Conservation (phyloP, 2,797 vertebrate species). For the Onychomys torridus region DNA sequence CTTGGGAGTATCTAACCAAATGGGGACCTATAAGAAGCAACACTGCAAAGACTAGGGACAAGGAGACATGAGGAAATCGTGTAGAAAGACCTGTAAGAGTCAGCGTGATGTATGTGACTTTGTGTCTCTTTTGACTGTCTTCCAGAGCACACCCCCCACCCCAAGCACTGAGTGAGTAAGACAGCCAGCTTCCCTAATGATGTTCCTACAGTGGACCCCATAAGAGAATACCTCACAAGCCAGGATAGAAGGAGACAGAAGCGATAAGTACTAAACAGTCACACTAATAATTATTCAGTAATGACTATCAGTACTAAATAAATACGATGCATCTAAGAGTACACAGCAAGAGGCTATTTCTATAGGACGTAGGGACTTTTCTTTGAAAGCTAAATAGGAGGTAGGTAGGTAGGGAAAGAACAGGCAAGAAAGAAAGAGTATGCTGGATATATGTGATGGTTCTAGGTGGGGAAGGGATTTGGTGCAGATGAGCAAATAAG, state of each 20-base stretch:
- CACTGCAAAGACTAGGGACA: not conserved
- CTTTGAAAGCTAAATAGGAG: not conserved
- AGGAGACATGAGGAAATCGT: not conserved
- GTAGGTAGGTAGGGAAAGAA: not conserved
- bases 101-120: not conserved
- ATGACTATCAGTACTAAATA: not conserved
- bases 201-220: not conserved
- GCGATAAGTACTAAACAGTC: not conserved
- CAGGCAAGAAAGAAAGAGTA: not conserved
- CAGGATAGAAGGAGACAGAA: not conserved
- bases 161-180: not conserved
- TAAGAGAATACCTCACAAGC: not conserved
- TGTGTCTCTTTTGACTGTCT: not conserved
- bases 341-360: not conserved
- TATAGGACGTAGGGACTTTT: not conserved
- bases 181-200: not conserved
- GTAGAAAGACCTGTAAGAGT: no score
- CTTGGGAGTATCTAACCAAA: not conserved
- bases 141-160: not conserved
- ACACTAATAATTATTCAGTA: not conserved
- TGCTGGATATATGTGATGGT: not conserved
- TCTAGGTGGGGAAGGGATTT: not conserved
- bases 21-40: not conserved
- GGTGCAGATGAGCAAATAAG: not conserved
- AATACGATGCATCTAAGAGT: not conserved